Evolutionary conservation across 2,113 vertebrate species (phyloP).

Genomic region (Syngnathoides biaculeatus): DNA sequence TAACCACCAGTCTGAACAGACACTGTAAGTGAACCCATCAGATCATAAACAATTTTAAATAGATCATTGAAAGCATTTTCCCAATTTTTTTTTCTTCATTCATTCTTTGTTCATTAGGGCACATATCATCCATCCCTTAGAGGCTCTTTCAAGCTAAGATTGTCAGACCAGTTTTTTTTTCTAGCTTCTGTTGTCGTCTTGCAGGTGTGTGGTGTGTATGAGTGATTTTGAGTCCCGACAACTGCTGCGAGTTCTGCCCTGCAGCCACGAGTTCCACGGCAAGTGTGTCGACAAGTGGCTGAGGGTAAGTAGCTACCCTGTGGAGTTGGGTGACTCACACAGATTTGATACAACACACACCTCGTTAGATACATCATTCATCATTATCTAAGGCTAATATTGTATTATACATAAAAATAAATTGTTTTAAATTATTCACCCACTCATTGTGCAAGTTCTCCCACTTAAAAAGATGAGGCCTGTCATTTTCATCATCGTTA

Average conservation of each 20-base stretch:
- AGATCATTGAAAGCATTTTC: background rate
- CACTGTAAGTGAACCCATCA: constrained; percentile 83
- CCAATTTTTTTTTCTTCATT: background rate
- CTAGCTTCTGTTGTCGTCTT: constrained; percentile 36
- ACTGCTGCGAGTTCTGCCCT: constrained; percentile 96
- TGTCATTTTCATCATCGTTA: no score
- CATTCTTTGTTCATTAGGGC: background rate
- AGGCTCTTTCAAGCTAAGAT: background rate
- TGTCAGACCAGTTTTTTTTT: background rate
- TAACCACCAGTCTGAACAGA: constrained; percentile 98
- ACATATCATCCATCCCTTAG: background rate
- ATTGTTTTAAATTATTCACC: no score
- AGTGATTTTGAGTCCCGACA: constrained; percentile 99
- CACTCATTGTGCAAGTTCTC: no score
- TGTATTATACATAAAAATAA: background rate
- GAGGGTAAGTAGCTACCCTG: constrained; percentile 77
- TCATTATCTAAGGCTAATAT: background rate
- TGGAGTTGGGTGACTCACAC: background rate
- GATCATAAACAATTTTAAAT: background rate
- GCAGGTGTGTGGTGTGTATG: constrained; percentile 98
- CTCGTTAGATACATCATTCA: background rate
- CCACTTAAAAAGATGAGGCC: no score
- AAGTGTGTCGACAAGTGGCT: constrained; percentile 99
- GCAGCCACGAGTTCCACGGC: constrained; percentile 98
- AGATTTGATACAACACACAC: background rate